Base-by-base conservation (phyloP, 2,113 vertebrate genomes). In the Neodon shergylaensis region DNA sequence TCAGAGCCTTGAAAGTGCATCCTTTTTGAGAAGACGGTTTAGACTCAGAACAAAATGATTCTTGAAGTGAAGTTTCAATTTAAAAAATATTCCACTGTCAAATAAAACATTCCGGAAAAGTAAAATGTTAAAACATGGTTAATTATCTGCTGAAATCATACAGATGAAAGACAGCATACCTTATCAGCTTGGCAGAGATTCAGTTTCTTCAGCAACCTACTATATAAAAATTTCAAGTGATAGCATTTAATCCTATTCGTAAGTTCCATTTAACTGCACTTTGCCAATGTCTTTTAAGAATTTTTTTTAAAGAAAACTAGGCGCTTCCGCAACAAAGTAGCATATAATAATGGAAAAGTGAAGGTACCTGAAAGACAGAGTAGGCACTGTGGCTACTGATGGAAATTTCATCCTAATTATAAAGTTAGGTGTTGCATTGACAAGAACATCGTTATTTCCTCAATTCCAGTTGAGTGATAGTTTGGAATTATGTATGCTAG, bases 31-130 rank as follows among this genome's bases (percentile, higher is more conserved):
- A 94, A 86, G 54, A 77, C 5, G 22, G 4, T 58, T 91, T 90
- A 44, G 76, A 0, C 3, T 83, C 31, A 83, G 6, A 86, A 83
- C 58, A 5, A 90, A 94, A 47, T 47, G 44, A 39, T 17, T 54
- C 26, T 74, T 73, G 49, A 83, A 54, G 1, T 17, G 4, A 91
- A 90, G 3, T 92, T 61, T 74, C 2, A 91, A 89, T 61, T 91
- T 78, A 54, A 82, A 61, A 9, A 88, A 33, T 12, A 79, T 84
- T 76, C 21, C 96, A 68, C 4, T 73, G 33, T n/a, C 14, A 96
- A 95, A 61, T 54, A 65, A 81, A 81, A 79, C 82, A 91, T 81
- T 88, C 21, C 81, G 10, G 78, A 21, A 82, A 24, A 86, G 72
- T 31, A 89, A 58, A 82, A 72, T 66, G 21, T 26, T 31, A 87